phyloP scores from a whole-genome alignment of 2,888 invertebrate genomes.

The Bursaphelenchus okinawaensis region DNA sequence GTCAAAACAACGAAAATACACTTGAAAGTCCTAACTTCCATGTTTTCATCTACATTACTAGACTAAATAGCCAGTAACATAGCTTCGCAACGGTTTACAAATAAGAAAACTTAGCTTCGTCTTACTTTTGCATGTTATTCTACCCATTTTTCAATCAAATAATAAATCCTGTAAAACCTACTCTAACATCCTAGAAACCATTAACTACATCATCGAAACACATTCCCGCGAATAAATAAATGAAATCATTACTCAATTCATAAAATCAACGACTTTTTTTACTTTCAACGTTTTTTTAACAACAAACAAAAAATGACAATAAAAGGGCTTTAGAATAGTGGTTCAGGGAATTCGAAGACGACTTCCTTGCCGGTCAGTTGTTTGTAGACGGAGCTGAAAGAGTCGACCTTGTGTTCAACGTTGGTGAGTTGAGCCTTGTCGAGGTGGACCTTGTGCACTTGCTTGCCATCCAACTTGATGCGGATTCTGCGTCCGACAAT shows the following conservation, averaged over 20 bases:
- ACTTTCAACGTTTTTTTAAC: not conserved
- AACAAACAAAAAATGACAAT: not conserved
- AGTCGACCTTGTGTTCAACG: constrained; percentile 94
- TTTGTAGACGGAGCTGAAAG: constrained; percentile 96
- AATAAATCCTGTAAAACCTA: not conserved
- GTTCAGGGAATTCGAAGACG: constrained; percentile 97
- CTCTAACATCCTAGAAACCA: not conserved
- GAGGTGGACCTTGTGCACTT: constrained; percentile 77
- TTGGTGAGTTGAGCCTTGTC: constrained; percentile 98
- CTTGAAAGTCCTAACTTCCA: too few species aligned
- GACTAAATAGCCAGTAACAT: too few species aligned
- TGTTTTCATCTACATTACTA: too few species aligned
- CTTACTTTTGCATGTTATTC: too few species aligned
- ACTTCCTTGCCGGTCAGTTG: constrained; percentile 97
- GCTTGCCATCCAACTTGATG: constrained; percentile 88
- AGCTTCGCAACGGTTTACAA: too few species aligned
- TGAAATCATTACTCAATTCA: not conserved
- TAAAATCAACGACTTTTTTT: not conserved
- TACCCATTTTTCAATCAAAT: not conserved
- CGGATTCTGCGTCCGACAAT: constrained; percentile 96
- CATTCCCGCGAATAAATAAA: too few species aligned
- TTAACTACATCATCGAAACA: too few species aligned
- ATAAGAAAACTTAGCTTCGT: too few species aligned
- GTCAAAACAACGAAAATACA: too few species aligned
- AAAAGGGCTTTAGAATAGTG: constrained; percentile 61